Conservation (phyloP, 2,888 invertebrate species). For the Tolmerus cingulatus region DNA sequence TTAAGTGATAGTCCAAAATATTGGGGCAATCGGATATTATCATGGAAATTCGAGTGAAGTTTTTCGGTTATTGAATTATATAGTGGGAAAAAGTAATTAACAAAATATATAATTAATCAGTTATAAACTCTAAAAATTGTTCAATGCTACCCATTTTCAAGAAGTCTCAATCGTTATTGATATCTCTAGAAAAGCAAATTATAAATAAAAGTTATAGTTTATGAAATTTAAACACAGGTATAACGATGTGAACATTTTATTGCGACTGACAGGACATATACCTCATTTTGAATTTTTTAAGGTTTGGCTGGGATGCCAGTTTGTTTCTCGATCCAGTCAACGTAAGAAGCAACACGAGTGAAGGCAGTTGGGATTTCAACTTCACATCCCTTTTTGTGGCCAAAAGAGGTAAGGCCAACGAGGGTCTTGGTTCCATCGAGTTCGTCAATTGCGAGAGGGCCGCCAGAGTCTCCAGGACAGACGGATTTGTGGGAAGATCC, state of each 20-base stretch:
- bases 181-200: no score
- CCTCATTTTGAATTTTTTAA: not conserved
- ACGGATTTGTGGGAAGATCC: not conserved
- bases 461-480: conserved; percentile 3
- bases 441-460: not conserved
- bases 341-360: not conserved
- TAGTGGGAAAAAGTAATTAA: no score
- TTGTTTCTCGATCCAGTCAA: not conserved
- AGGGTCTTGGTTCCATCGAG: not conserved
- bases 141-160: no score
- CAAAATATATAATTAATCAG: no score
- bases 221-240: not conserved
- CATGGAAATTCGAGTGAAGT: no score
- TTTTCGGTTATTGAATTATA: no score
- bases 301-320: not conserved
- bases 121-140: no score
- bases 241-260: not conserved
- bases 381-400: not conserved
- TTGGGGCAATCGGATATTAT: no score
- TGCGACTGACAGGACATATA: not conserved
- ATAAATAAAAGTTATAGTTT: not conserved
- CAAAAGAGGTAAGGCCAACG: not conserved
- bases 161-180: no score
- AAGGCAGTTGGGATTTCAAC: not conserved
- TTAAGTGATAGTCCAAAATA: no score